Base-by-base conservation (phyloP, 2,888 invertebrate genomes). In the Emmelina monodactyla region DNA sequence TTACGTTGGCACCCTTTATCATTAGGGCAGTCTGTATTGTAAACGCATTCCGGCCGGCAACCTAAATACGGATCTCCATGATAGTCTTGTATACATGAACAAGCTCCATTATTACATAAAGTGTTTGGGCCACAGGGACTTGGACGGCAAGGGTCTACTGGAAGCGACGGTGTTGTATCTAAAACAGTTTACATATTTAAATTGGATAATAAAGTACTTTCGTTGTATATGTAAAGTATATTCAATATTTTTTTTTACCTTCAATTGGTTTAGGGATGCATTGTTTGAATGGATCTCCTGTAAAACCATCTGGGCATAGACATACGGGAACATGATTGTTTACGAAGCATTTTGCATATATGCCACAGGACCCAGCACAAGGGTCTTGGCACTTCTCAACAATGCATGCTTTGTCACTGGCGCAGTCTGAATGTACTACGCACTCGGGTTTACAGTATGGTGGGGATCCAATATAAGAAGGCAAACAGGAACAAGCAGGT, bases 251-350 rank as follows among this genome's bases (percentile, higher is more conserved):
- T 12, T 12, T 40, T 33, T 25, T 57, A 78, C 78, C 71, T 61
- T 76, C 62, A 63, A 83, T 62, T 49, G 82, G 82, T 51, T 79
- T 67, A n/a, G 60, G 66, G 40, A 70, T 53, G 46, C 88, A 88
- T 50, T 85, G 82, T 9, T 82, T 83, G 54, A 91, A 89, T n/a
- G 89, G 88, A 65, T 85, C 85, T 32, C 89, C 89, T 28, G 84
- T 81, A 51, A 83, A 86, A 19, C 83, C 85, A 32, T 82, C 79
- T 22, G 85, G 76, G 51, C 90, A 90, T 35, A 85, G 81, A 51
- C 90, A 91, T n/a, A 88, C 82, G 2, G 90, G 87, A 38, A 85
- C 78, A 54, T 91, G 90, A 55, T 88, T 88, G 31, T 84, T 80
- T 1, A 87, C 87, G 53, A 84, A 82, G 46, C 91, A 91, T 28